Evolutionary conservation across 2,797 vertebrate species (phyloP).

Genomic region (Zalophus californianus): DNA sequence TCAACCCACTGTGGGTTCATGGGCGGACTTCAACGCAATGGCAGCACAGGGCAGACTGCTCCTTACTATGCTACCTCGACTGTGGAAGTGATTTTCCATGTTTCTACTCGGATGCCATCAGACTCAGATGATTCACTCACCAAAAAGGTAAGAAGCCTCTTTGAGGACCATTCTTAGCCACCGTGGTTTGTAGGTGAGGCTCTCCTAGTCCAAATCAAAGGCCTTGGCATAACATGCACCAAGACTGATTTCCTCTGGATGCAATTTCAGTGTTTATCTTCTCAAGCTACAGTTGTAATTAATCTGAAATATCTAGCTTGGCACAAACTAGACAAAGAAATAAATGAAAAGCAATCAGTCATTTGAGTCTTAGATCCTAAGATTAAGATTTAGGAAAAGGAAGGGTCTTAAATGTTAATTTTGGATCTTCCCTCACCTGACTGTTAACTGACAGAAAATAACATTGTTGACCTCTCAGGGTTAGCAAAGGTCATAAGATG

Average conservation of each 20-base stretch:
- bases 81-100: constrained; percentile 98
- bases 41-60: constrained; percentile 97
- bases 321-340: not conserved
- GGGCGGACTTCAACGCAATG: constrained; percentile 98
- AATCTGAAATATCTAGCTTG: not conserved
- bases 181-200: not conserved
- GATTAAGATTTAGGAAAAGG: not conserved
- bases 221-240: not conserved
- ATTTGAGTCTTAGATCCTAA: not conserved
- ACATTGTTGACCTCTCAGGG: not conserved
- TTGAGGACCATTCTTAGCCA: not conserved
- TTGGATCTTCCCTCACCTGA: not conserved
- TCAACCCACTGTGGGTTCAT: constrained; percentile 99
- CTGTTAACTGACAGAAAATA: not conserved
- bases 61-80: constrained; percentile 99
- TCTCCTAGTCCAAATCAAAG: not conserved
- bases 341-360: not conserved
- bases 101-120: constrained; percentile 98
- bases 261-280: not conserved
- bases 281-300: not conserved
- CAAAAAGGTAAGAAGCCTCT: constrained; percentile 93
- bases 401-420: not conserved
- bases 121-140: constrained; percentile 96
- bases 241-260: not conserved
- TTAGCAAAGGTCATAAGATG: not conserved